Percentiles rank a stretch among this genome's conserved stretches.
Conservation (phyloP, 2,797 vertebrate genomes). For the Enteromius afrohamiltoni region DNA sequence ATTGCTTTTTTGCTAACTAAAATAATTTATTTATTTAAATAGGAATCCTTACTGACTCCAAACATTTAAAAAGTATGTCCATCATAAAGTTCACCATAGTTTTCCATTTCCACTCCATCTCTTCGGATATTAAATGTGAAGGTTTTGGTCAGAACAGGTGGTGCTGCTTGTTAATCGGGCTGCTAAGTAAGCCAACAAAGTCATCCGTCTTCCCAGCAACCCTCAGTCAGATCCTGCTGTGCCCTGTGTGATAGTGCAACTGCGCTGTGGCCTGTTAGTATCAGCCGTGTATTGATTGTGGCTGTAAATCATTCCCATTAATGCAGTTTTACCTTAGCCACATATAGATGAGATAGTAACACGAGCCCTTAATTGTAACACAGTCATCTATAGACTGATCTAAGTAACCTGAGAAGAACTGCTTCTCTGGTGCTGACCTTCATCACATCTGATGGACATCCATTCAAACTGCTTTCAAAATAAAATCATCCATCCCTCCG, state of each 20-base stretch:
- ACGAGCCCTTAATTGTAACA: slow-evolving; percentile 73
- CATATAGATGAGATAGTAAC: slow-evolving; percentile 74
- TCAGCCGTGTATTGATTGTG: slow-evolving; percentile 71
- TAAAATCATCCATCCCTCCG: neutral
- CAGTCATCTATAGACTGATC: slow-evolving; percentile 45
- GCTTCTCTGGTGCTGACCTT: slow-evolving; percentile 31
- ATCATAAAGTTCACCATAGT: neutral
- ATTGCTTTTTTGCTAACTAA: neutral
- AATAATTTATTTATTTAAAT: neutral
- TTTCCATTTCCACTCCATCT: neutral
- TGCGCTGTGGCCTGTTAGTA: slow-evolving; percentile 60
- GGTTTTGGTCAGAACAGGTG: slow-evolving; percentile 9
- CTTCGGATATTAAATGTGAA: neutral
- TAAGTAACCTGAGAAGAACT: slow-evolving; percentile 68
- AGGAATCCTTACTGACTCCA: too few species aligned
- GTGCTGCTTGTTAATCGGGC: slow-evolving; percentile 42
- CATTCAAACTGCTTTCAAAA: slow-evolving; percentile 42
- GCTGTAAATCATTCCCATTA: slow-evolving; percentile 74
- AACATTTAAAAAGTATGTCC: neutral
- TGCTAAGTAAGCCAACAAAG: slow-evolving; percentile 1
- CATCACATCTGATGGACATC: slow-evolving; percentile 42
- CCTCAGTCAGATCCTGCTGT: slow-evolving; percentile 17
- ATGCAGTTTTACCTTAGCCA: slow-evolving; percentile 70
- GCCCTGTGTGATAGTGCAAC: slow-evolving; percentile 50
- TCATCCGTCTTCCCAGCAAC: slow-evolving; percentile 35